Evolutionary conservation across 2,113 vertebrate genomes (phyloP).

Genomic region (Podarcis muralis): DNA sequence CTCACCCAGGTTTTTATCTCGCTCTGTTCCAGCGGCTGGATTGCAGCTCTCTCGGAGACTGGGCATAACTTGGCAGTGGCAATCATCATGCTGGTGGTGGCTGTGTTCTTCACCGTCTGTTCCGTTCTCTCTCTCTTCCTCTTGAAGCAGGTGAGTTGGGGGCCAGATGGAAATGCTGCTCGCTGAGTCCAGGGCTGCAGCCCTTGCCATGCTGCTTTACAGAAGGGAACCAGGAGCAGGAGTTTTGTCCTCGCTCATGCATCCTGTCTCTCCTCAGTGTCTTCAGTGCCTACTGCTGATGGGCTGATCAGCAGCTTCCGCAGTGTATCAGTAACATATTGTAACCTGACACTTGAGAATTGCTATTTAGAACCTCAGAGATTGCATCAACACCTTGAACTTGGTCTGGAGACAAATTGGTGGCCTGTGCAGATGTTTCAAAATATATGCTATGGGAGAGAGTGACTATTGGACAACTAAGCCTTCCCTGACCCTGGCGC

Average conservation of each 20-base stretch:
- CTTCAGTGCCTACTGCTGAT: not conserved
- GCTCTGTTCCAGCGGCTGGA: constrained; percentile 87
- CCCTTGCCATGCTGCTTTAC: not conserved
- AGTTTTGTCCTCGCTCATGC: not conserved
- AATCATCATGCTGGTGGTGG: constrained; percentile 95
- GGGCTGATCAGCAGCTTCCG: not conserved
- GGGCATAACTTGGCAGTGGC: constrained; percentile 69
- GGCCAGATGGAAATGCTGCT: accelerated
- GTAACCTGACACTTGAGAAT: not conserved
- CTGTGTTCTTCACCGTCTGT: constrained; percentile 90
- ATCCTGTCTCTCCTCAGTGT: not conserved
- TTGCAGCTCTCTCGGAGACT: constrained; percentile 76
- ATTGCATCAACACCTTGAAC: too few relatives aligned
- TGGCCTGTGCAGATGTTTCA: too few relatives aligned
- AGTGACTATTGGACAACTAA: too few relatives aligned
- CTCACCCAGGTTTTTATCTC: not conserved
- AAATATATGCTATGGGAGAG: too few relatives aligned
- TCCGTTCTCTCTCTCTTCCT: constrained; percentile 84
- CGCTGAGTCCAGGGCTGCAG: not conserved
- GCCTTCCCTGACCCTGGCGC: too few relatives aligned
- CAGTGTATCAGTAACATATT: not conserved
- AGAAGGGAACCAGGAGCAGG: not conserved
- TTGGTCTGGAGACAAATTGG: too few relatives aligned
- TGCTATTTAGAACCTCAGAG: too few relatives aligned
- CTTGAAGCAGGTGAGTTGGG: constrained; percentile 87